A percentile compares a stretch with the other conserved stretches of the same genome.
phyloP scores from a whole-genome alignment of 2,113 vertebrate species.

The Oostethus manadensis region DNA sequence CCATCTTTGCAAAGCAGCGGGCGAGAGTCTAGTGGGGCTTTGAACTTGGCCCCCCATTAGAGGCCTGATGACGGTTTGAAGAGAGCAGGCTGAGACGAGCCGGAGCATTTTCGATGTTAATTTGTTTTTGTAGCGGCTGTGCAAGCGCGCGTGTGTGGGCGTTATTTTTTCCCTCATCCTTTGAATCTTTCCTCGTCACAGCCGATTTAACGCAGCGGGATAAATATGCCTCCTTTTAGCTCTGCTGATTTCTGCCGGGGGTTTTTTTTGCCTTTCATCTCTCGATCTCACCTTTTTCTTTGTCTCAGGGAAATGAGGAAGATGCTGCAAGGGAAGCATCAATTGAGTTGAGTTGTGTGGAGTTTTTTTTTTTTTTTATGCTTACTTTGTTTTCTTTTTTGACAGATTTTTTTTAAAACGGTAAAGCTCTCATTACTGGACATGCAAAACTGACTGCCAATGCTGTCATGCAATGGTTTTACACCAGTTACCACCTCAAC shows the following conservation, averaged over 20 bases:
- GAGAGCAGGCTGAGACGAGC: conserved; percentile 82
- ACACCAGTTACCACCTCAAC: too few species aligned
- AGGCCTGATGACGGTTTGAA: conserved; percentile 86
- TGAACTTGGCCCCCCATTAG: conserved; percentile 93
- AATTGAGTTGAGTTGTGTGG: conserved; percentile 22
- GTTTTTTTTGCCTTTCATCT: conserved; percentile 29
- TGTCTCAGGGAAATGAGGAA: conserved; percentile 20
- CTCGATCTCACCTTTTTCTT: conserved; percentile 22
- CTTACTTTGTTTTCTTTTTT: conserved; percentile 14
- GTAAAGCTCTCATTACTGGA: too few species aligned
- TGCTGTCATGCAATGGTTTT: too few species aligned
- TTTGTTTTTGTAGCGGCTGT: conserved; percentile 81
- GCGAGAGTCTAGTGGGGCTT: conserved; percentile 81
- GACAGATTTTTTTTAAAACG: too few species aligned
- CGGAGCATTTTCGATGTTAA: conserved; percentile 91
- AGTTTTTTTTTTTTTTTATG: conserved; percentile 22
- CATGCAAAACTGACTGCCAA: too few species aligned
- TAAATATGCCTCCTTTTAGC: conserved; percentile 67
- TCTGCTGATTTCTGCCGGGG: conserved; percentile 63
- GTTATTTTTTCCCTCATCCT: conserved; percentile 76
- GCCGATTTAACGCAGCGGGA: conserved; percentile 84
- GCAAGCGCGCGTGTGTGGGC: conserved; percentile 41
- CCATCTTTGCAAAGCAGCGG: conserved; percentile 82
- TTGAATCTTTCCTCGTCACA: conserved; percentile 85
- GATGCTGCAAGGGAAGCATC: conserved; percentile 16